Evolutionary conservation across 1,140 invertebrate species (phyloP), one percentile per base, ranked within the genome.

Genomic region (Drosophila yakuba): DNA sequence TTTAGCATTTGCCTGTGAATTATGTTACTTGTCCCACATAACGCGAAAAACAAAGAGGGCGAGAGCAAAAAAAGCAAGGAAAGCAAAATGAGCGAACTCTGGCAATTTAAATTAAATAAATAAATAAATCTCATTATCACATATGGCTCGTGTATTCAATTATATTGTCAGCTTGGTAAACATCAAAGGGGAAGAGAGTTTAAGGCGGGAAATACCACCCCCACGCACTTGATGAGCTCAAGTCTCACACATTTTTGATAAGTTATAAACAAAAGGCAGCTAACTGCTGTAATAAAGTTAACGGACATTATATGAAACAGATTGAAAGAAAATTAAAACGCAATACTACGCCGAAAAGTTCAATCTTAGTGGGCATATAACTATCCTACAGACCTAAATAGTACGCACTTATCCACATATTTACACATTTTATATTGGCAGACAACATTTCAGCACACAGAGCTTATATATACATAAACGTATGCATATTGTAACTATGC

Each of bases 51-150:
- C 52, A 72, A 52, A 68, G 28, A 35, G 56, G 36, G 11, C 23
- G 36, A 28, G 35, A 43, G 20, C 6, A 20, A 10, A 14, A 25
- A 20, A 25, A 25, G 23, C 23, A 7, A 7, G 8, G 2, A 32
- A 2, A 32, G 32, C 32, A 2, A 32, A 32, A 32, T 8, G 4
- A n/a, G 25, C 6, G 36, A 28, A 10, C 28, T 20, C 7, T 17
- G n/a, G 36, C 56, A 45, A 17, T 52, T 72, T 45, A 73, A 74
- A 82, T 88, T 88, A 73, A 63, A 74, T 88, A 83, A 88, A 89
- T 83, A 88, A 88, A 88, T 89, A 88, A 84, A 89, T 74, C 78
- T 67, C 71, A 89, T 90, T 89, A 89, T 89, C 85, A 84, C 78
- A 78, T 90, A 56, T 44, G 69, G 85, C 85, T 89, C 80, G 80